phyloP scores from a whole-genome alignment of 2,888 invertebrate genomes.

The Seira ritae region DNA sequence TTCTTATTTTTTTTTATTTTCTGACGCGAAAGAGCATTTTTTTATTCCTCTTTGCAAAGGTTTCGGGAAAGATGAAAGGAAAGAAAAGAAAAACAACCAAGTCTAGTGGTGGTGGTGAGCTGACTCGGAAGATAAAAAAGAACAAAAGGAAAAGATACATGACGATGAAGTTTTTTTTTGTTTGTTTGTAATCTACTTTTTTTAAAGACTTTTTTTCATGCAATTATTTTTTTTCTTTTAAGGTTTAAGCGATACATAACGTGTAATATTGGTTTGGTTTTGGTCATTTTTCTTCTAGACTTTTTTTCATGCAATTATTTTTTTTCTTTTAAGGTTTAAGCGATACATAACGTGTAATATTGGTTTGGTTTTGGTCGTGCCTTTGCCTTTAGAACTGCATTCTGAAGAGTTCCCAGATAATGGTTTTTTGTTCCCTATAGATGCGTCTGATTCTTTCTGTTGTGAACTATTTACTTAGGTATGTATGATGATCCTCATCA shows the following conservation, averaged over 20 bases:
- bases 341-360: too few species aligned
- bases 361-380: too few species aligned
- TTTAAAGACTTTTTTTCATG: conserved; percentile 1
- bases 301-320: too few species aligned
- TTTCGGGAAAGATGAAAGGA: conserved; percentile 59
- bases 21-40: conserved; percentile 40
- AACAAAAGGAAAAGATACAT: conserved; percentile 44
- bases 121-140: conserved; percentile 5
- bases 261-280: too few species aligned
- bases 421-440: too few species aligned
- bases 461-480: conserved; percentile 42
- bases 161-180: conserved; percentile 57
- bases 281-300: conserved; percentile 44
- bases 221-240: too few species aligned
- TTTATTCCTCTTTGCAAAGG: conserved; percentile 1
- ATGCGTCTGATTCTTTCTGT: too few species aligned
- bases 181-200: conserved; percentile 58
- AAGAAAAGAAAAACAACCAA: conserved; percentile 37
- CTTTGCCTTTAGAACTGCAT: conserved; percentile 36
- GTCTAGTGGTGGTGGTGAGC: conserved; percentile 14
- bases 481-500: conserved; percentile 62
- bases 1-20: too few species aligned
- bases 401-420: too few species aligned
- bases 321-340: too few species aligned
- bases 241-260: too few species aligned